Conservation (phyloP, 1,140 invertebrate genomes). For the Protaetia brevitarsis region DNA sequence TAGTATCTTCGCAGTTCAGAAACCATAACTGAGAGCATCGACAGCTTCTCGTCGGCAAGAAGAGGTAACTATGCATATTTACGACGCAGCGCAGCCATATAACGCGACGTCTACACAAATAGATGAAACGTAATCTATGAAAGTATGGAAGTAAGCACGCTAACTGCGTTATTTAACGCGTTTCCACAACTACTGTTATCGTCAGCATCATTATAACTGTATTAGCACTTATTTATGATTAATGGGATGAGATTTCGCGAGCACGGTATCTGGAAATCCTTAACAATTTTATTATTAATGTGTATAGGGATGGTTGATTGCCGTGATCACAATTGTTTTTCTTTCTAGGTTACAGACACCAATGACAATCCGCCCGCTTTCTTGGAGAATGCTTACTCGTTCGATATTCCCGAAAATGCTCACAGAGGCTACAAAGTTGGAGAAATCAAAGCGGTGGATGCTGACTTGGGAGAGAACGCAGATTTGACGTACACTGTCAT, state of each 20-base stretch:
- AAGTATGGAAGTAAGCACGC: neutral
- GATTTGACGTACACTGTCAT: constrained; percentile 85
- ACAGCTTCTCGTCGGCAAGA: no score
- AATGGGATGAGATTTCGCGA: neutral
- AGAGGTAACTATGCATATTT: no score
- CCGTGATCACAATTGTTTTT: no score
- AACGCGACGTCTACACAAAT: neutral
- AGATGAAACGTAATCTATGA: neutral
- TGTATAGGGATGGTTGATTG: no score
- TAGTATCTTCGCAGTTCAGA: no score
- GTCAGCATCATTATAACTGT: neutral
- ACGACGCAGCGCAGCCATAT: no score
- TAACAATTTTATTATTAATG: no score
- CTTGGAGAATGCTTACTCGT: constrained; percentile 78
- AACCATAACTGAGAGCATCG: no score
- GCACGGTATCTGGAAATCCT: no score
- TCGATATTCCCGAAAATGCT: constrained; percentile 84
- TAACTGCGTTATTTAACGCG: neutral
- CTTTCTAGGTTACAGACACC: constrained; percentile 78
- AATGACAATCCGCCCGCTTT: constrained; percentile 95
- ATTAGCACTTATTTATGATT: neutral
- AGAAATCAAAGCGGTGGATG: constrained; percentile 75
- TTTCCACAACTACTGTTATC: neutral
- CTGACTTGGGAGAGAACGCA: constrained; percentile 81
- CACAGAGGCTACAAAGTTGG: constrained; percentile 77